Evolutionary conservation across 2,888 invertebrate genomes (phyloP).

Genomic region (Erebia palarica): DNA sequence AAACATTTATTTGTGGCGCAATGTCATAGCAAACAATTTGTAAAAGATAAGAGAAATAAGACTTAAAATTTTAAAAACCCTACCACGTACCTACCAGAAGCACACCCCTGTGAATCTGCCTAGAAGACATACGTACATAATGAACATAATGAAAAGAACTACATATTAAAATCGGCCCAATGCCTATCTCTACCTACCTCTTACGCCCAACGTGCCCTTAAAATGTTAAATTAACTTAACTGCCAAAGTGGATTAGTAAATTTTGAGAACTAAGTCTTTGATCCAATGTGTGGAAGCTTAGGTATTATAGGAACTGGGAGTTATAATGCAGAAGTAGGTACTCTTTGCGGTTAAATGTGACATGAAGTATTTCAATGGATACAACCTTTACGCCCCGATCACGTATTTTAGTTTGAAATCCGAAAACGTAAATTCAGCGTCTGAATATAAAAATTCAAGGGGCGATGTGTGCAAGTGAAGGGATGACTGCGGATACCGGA

Average conservation of each 20-base stretch:
- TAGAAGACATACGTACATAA: too few species aligned
- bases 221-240: not conserved
- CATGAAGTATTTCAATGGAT: conserved; percentile 57
- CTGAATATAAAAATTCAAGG: conserved; percentile 67
- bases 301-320: too few species aligned
- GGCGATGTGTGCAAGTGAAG: conserved; percentile 52
- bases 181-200: too few species aligned
- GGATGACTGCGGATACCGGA: conserved; percentile 48
- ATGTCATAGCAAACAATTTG: too few species aligned
- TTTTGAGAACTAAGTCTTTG: not conserved
- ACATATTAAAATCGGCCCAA: too few species aligned
- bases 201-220: too few species aligned
- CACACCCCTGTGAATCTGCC: too few species aligned
- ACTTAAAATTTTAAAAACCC: too few species aligned
- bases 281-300: not conserved
- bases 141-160: too few species aligned
- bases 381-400: conserved; percentile 61
- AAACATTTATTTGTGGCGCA: too few species aligned
- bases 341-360: conserved; percentile 51
- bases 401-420: conserved; percentile 70
- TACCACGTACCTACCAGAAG: too few species aligned
- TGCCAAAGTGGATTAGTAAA: not conserved
- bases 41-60: too few species aligned
- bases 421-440: conserved; percentile 71
- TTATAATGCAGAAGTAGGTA: conserved; percentile 37